Conservation (phyloP, 64 coral and sea anemone genomes). For the Porites lutea region DNA sequence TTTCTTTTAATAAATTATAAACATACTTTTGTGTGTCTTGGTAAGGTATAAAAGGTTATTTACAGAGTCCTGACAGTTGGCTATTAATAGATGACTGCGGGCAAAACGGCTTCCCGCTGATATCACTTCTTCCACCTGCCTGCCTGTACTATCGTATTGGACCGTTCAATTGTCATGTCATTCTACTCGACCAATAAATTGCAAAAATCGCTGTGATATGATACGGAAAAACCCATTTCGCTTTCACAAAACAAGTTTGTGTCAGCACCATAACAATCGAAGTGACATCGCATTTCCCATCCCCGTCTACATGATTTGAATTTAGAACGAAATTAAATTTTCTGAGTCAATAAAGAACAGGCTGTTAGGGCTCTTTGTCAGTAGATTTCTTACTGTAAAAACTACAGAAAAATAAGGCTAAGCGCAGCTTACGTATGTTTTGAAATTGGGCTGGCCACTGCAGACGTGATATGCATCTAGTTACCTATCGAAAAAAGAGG, state of each 20-base stretch:
- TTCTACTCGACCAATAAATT: neutral
- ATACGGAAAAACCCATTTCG: conserved; percentile 30
- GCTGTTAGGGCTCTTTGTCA: neutral
- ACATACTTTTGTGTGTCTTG: neutral
- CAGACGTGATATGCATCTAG: conserved; percentile 23
- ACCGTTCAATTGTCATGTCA: conserved; percentile 19
- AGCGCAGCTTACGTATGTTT: neutral
- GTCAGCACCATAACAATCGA: conserved; percentile 8
- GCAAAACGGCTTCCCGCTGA: conserved; percentile 21
- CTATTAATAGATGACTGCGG: conserved; percentile 10
- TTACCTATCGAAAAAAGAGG: conserved; percentile 24
- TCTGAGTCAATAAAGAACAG: conserved; percentile 13
- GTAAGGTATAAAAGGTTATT: neutral
- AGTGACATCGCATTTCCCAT: conserved; percentile 41
- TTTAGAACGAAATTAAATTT: conserved; percentile 34
- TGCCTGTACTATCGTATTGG: conserved; percentile 3
- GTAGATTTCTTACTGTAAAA: neutral
- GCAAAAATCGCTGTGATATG: conserved; percentile 11
- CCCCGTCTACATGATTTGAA: conserved; percentile 7
- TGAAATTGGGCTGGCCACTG: no score
- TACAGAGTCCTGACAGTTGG: conserved; percentile 10
- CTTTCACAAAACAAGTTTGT: neutral
- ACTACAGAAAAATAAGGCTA: neutral
- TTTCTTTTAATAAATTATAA: conserved; percentile 8
- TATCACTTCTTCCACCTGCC: conserved; percentile 11